Base-by-base conservation (phyloP, 2,888 invertebrate species). In the Odontothrips loti region DNA sequence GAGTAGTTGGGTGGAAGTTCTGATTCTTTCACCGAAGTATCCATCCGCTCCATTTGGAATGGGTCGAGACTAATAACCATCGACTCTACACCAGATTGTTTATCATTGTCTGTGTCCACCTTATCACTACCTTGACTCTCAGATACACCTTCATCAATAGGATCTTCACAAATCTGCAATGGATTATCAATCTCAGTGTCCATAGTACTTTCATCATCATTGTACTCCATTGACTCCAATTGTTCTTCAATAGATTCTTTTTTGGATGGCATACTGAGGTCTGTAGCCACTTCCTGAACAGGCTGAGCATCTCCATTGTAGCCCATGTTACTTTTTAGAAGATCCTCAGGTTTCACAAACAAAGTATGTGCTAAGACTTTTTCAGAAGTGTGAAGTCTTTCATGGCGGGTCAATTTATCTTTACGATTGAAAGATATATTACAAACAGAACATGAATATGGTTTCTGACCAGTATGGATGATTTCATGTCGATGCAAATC, bases 371-470 rank as follows among this genome's bases (percentile, higher is more conserved):
- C 27, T 11, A 75, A 75, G 23, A 27, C 23, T 9, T 75, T 75
- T 8, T 27, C 68, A 11, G 68, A 75, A 17, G 91, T 89, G 86
- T 94, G 93, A 11, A 93, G 90, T 81, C 92, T 88, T 3, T 91
- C 90, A 88, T 94, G 94, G 0, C 91, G 88, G 81, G 91, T 89
- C 79, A 94, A 86, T 85, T 94, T 93, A 29, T 90, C 90, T 84
- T 92, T 91, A 0, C 91, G 92, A 80, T 92, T 91, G 88, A 94
- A 94, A 2, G 85, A 84, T 6, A 85, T 79, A 58, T 90, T 89
- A 85, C 94, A 94, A 83, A 93, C 91, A 29, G 90, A 90, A 85
- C 94, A 94, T 47, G 92, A 91, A 86, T 91, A 94, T 0, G 94
- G 94, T 83, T 93, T 91, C 47, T 85, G 84, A 10, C 94, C 94